These are phyloP conservation scores for Athrips mouffetella DNA, from an alignment of 2,888 invertebrate species.

Conservation along the genomic window DNA sequence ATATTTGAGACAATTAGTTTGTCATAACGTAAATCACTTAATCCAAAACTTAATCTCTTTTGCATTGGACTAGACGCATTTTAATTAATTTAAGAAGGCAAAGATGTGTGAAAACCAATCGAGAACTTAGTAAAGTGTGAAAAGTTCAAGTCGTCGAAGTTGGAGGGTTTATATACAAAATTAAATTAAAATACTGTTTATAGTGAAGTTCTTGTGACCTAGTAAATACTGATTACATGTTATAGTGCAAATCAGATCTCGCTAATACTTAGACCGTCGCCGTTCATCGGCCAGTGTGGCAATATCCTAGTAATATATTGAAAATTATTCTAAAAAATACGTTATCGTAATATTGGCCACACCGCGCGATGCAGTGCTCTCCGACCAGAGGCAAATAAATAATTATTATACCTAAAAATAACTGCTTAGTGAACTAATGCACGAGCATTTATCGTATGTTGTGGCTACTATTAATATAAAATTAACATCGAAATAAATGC, in stretches of 20 bases:
- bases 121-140: constrained; percentile 49
- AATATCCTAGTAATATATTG: constrained; percentile 42
- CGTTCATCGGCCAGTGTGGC: constrained; percentile 44
- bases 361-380: constrained; percentile 39
- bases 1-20: constrained; percentile 43
- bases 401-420: constrained; percentile 60
- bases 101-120: constrained; percentile 72
- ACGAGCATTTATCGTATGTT: constrained; percentile 71
- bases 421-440: constrained; percentile 63
- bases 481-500: constrained; percentile 78
- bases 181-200: constrained; percentile 68
- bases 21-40: constrained; percentile 58
- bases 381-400: constrained; percentile 59
- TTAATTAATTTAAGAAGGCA: constrained; percentile 73
- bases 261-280: constrained; percentile 53
- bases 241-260: constrained; percentile 63
- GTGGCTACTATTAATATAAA: constrained; percentile 75
- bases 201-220: constrained; percentile 58
- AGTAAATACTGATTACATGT: constrained; percentile 60
- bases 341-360: constrained; percentile 47
- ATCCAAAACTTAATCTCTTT: constrained; percentile 73
- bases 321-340: constrained; percentile 63
- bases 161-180: constrained; percentile 60
- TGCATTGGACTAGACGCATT: constrained; percentile 77
- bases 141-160: constrained; percentile 40